These are phyloP conservation scores for Lepidocyrtinus sp. DNA, from an alignment of 2,888 invertebrate genomes.

Conservation along the genomic window DNA sequence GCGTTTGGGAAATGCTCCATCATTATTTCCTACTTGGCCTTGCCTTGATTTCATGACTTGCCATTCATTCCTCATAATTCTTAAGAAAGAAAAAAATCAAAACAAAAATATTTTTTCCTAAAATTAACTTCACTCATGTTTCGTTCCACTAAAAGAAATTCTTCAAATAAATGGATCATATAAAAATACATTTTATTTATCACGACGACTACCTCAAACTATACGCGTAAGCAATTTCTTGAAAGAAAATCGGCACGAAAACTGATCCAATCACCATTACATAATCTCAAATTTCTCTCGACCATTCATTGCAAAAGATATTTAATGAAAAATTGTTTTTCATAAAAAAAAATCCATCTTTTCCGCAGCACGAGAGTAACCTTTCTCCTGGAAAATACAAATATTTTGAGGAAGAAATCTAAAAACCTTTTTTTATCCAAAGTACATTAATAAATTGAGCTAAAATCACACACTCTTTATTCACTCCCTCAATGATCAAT, in stretches of 20 bases:
- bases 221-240: not conserved
- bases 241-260: not conserved
- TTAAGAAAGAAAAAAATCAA: not conserved
- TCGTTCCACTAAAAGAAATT: not conserved
- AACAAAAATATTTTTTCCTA: not conserved
- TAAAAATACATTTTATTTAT: not conserved
- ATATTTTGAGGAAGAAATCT: not conserved
- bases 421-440: not conserved
- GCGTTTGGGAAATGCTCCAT: too few relatives aligned
- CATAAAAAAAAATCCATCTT: not conserved
- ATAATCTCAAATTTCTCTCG: not conserved
- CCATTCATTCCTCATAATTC: not conserved
- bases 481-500: not conserved
- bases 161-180: not conserved
- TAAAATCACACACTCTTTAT: not conserved
- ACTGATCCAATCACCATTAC: not conserved
- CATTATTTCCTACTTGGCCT: not conserved
- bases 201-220: not conserved
- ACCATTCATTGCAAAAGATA: not conserved
- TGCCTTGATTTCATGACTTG: not conserved
- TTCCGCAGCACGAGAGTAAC: not conserved
- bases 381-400: not conserved
- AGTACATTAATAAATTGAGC: not conserved
- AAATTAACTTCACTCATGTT: not conserved
- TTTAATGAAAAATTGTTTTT: not conserved